Evolutionary conservation across 2,888 invertebrate genomes (phyloP).

Genomic region (Choristoneura rosaceana): DNA sequence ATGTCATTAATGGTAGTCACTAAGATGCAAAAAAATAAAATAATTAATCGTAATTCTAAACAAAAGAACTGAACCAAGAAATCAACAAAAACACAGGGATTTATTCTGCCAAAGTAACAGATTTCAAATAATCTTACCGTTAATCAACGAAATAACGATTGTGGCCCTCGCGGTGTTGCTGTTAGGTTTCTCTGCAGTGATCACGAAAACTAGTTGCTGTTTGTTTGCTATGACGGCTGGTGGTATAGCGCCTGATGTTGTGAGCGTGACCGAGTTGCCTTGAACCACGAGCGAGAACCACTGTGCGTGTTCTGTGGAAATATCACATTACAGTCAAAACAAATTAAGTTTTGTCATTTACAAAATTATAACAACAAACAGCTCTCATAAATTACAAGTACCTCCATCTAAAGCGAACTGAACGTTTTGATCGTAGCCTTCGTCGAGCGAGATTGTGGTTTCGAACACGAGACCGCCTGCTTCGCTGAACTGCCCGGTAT

Average conservation of each 20-base stretch:
- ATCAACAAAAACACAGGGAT: no score
- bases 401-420: slow-evolving; percentile 54
- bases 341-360: no score
- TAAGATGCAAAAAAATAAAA: no score
- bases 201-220: slow-evolving; percentile 50
- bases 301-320: slow-evolving; percentile 46
- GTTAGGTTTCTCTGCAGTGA: slow-evolving; percentile 48
- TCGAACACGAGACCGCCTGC: slow-evolving; percentile 45
- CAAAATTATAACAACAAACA: no score
- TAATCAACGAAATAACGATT: slow-evolving; percentile 48
- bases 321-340: neutral
- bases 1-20: neutral
- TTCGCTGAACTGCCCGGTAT: slow-evolving; percentile 50
- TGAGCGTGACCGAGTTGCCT: slow-evolving; percentile 46
- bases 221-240: slow-evolving; percentile 50
- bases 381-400: slow-evolving; percentile 19
- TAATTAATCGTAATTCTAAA: no score
- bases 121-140: slow-evolving; percentile 40
- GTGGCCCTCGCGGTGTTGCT: slow-evolving; percentile 47
- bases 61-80: no score
- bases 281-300: slow-evolving; percentile 47
- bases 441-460: slow-evolving; percentile 44
- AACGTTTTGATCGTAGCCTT: slow-evolving; percentile 51
- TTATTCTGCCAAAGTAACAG: no score
- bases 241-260: slow-evolving; percentile 47